Conservation (phyloP, 2,113 vertebrate species). For the Phylloscopus trochiloides region DNA sequence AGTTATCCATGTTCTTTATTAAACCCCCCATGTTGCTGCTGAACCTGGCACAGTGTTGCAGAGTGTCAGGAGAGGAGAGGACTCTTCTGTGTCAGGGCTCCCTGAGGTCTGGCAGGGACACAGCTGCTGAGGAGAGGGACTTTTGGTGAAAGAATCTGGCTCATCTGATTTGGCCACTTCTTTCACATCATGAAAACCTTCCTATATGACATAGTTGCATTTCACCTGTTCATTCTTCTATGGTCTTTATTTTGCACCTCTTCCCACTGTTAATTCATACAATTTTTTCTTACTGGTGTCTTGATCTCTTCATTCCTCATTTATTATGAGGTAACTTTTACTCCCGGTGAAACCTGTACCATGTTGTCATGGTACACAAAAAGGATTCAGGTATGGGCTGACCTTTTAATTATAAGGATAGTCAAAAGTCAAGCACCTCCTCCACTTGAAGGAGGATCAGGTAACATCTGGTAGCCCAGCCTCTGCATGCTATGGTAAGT, state of each 20-base stretch:
- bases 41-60: neutral
- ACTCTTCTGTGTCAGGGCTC: neutral
- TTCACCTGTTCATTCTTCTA: neutral
- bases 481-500: neutral
- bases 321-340: neutral
- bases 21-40: neutral
- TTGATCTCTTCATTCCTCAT: neutral
- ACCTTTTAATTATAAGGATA: neutral
- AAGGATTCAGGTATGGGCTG: neutral
- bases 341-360: neutral
- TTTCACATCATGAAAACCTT: neutral
- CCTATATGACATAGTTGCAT: neutral
- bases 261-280: neutral
- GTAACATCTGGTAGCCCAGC: neutral
- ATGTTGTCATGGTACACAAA: neutral
- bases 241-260: neutral
- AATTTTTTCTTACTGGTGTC: neutral
- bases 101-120: neutral
- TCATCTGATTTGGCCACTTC: neutral
- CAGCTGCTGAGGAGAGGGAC: neutral
- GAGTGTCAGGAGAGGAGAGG: neutral
- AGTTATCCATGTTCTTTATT: neutral
- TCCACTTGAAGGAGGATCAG: neutral
- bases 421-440: neutral
- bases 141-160: rapidly evolving